phyloP scores from a whole-genome alignment of 2,888 invertebrate species.

The Heliconius cydno region DNA sequence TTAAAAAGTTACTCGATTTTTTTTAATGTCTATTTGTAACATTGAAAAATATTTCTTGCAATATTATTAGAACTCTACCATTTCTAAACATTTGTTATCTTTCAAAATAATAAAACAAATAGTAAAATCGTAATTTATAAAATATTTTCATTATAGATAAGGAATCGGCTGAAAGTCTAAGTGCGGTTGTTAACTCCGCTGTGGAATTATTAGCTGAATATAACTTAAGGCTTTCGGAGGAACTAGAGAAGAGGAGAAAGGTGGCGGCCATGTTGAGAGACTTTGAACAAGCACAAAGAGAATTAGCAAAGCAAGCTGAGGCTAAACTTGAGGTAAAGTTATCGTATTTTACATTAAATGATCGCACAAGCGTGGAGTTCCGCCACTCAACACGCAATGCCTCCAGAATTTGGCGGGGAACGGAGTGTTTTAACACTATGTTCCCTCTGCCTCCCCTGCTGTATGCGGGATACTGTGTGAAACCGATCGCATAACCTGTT shows the following conservation, averaged over 20 bases:
- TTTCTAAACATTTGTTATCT: too few species aligned
- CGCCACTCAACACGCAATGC: too few species aligned
- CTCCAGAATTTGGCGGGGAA: too few species aligned
- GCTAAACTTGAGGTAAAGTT: conserved; percentile 90
- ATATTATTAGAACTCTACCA: neutral
- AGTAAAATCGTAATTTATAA: conserved; percentile 40
- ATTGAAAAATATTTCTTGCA: neutral
- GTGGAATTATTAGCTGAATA: conserved; percentile 94
- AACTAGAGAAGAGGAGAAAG: conserved; percentile 94
- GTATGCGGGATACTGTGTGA: too few species aligned
- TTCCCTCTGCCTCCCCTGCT: too few species aligned
- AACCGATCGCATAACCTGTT: too few species aligned
- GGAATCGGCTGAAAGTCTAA: conserved; percentile 90
- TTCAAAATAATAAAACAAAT: conserved; percentile 14
- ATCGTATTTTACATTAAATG: neutral
- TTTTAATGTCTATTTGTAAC: neutral
- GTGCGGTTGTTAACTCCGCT: conserved; percentile 93
- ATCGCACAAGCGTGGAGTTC: neutral
- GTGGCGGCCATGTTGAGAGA: conserved; percentile 94
- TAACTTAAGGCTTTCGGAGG: conserved; percentile 92
- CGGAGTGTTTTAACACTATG: too few species aligned
- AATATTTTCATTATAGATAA: conserved; percentile 83
- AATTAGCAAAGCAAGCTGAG: conserved; percentile 93
- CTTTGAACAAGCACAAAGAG: conserved; percentile 93
- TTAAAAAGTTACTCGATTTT: too few species aligned